Percentiles rank a stretch among this genome's conserved stretches.
phyloP scores from a whole-genome alignment of 2,113 vertebrate species.

The Abramis brama region DNA sequence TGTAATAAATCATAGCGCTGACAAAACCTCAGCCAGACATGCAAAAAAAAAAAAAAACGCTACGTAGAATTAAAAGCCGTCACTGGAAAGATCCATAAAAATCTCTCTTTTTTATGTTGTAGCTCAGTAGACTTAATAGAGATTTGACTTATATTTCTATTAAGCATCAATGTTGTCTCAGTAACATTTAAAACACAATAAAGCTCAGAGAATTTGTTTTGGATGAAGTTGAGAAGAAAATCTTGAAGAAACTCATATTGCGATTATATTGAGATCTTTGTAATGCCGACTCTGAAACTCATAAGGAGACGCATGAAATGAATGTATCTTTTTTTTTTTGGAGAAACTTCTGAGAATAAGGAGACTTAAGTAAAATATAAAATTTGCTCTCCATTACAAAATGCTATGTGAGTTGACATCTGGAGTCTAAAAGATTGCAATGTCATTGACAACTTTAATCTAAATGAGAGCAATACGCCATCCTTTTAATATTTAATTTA shows the following conservation, averaged over 20 bases:
- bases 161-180: background rate
- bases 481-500: too few relatives aligned
- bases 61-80: background rate
- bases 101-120: too few relatives aligned
- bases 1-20: slow-evolving; percentile 19
- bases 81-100: too few relatives aligned
- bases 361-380: background rate
- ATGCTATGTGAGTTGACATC: background rate
- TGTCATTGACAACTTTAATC: too few relatives aligned
- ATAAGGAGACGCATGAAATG: too few relatives aligned
- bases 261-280: background rate
- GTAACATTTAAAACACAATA: background rate
- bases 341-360: too few relatives aligned
- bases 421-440: background rate
- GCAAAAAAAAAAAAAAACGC: background rate
- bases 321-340: too few relatives aligned
- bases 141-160: background rate
- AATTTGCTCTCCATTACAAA: background rate
- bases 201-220: too few relatives aligned
- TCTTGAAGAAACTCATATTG: background rate
- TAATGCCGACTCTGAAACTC: too few relatives aligned
- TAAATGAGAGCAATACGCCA: too few relatives aligned
- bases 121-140: too few relatives aligned
- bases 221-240: background rate
- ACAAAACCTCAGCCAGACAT: slow-evolving; percentile 1